Conservation (phyloP, 2,888 invertebrate species). For the Sesia apiformis region DNA sequence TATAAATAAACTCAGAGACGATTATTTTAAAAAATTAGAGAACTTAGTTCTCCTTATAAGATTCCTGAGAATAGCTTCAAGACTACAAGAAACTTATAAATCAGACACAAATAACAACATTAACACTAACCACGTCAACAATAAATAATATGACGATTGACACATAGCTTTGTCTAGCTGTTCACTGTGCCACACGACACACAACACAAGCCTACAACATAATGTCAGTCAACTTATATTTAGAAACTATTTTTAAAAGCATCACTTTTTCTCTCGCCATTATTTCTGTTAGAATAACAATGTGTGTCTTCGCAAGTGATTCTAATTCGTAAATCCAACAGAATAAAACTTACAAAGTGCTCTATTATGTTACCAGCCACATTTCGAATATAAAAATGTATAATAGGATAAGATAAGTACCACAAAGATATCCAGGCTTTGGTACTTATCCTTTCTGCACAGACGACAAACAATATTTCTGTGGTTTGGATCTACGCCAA, state of each 20-base stretch:
- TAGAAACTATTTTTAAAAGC: slow-evolving; percentile 2
- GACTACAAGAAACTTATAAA: too few relatives aligned
- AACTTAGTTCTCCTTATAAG: too few relatives aligned
- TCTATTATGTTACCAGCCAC: not conserved
- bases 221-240: too few relatives aligned
- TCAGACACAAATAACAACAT: slow-evolving; percentile 20
- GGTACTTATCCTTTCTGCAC: slow-evolving; percentile 44
- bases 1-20: too few relatives aligned
- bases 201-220: too few relatives aligned
- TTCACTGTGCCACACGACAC: too few relatives aligned
- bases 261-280: not conserved
- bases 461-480: slow-evolving; percentile 61
- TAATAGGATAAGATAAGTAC: slow-evolving; percentile 18
- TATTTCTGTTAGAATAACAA: not conserved
- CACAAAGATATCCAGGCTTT: slow-evolving; percentile 29
- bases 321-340: not conserved
- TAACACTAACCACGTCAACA: slow-evolving; percentile 39
- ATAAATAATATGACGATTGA: slow-evolving; percentile 19
- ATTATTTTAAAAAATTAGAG: too few relatives aligned
- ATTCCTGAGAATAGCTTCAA: too few relatives aligned
- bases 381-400: not conserved
- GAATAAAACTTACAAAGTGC: not conserved
- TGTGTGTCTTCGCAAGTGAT: not conserved
- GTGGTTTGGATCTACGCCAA: slow-evolving; percentile 56
- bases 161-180: slow-evolving; percentile 17